phyloP scores from a whole-genome alignment of 2,113 vertebrate genomes.

The Megalops atlanticus region DNA sequence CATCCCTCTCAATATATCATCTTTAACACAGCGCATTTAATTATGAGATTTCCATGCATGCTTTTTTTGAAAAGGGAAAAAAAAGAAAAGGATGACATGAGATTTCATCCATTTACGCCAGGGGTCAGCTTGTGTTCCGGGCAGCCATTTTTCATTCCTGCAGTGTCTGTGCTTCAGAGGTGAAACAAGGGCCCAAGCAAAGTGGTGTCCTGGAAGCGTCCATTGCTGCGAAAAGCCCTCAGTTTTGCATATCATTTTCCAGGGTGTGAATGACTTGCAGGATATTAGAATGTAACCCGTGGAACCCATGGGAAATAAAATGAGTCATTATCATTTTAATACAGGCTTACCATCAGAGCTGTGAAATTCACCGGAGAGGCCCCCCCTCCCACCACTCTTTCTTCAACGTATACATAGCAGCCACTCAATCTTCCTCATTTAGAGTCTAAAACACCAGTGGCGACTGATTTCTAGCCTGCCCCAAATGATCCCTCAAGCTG shows the following conservation, averaged over 20 bases:
- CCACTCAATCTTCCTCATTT: background rate
- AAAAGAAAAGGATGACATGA: background rate
- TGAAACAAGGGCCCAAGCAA: constrained; percentile 14
- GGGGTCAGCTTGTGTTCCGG: background rate
- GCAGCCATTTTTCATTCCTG: background rate
- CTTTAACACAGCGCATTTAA: background rate
- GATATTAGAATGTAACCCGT: constrained; percentile 36
- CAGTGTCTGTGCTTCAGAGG: constrained; percentile 7
- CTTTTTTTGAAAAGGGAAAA: background rate
- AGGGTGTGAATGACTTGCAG: constrained; percentile 31
- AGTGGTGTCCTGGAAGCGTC: constrained; percentile 15
- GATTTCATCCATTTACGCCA: background rate
- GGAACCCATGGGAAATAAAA: constrained; percentile 39
- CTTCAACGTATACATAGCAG: background rate
- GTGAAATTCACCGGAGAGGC: constrained; percentile 28
- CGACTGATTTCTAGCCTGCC: background rate
- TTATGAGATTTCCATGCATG: background rate
- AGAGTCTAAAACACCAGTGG: background rate
- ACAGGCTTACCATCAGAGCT: constrained; percentile 36
- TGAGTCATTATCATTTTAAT: constrained; percentile 51
- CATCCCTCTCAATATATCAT: background rate
- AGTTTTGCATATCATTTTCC: constrained; percentile 41
- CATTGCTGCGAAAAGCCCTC: constrained; percentile 30
- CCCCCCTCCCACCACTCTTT: background rate
- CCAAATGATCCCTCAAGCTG: background rate